phyloP scores from a whole-genome alignment of 2,113 vertebrate genomes.

The Romanogobio albipinnatus region DNA sequence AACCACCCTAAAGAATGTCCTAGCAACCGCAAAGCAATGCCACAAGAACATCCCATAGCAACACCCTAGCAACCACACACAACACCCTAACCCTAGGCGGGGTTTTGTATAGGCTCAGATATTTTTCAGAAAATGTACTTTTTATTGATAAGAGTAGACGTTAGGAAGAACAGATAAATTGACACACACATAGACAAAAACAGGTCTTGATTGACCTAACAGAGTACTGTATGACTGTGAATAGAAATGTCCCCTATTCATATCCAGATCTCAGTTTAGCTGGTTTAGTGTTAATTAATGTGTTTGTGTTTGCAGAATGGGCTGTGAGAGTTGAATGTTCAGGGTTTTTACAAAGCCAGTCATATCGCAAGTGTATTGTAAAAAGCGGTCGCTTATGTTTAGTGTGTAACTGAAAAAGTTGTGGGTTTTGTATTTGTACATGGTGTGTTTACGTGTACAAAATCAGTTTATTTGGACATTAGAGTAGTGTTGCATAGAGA shows the following conservation, averaged over 20 bases:
- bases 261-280: neutral
- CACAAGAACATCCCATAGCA: neutral
- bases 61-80: neutral
- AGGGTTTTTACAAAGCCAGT: conserved; percentile 18
- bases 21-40: neutral
- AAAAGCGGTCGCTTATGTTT: conserved; percentile 1
- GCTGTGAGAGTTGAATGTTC: neutral
- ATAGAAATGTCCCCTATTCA: conserved; percentile 5
- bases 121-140: neutral
- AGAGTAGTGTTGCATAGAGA: neutral
- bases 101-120: neutral
- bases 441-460: neutral
- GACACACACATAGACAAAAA: neutral
- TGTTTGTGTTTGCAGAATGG: neutral
- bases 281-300: neutral
- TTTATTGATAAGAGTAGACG: neutral
- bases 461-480: conserved; percentile 7
- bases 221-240: neutral
- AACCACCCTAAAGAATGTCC: neutral
- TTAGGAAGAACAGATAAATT: neutral
- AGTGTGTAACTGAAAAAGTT: neutral
- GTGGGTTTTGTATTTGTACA: neutral
- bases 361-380: conserved; percentile 1
- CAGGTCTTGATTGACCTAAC: neutral
- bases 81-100: too few relatives aligned